A percentile compares a stretch with the other conserved stretches of the same genome.
phyloP scores from a whole-genome alignment of 2,797 vertebrate species.

The Loriculus beryllinus region DNA sequence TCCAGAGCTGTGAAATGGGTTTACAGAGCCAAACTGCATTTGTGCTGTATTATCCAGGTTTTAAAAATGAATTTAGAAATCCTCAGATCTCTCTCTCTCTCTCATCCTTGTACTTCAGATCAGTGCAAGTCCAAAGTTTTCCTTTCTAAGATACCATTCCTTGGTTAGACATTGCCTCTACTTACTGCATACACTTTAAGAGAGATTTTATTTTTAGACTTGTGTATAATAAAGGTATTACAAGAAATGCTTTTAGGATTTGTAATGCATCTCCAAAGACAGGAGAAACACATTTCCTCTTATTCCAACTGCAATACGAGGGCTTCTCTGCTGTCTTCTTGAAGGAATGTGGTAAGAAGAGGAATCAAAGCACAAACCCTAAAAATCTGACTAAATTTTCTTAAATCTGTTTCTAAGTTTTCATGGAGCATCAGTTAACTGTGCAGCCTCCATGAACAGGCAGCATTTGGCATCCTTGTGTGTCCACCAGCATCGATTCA shows the following conservation, averaged over 20 bases:
- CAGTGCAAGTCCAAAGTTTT: background rate
- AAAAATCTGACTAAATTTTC: background rate
- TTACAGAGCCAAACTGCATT: background rate
- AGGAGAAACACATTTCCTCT: background rate
- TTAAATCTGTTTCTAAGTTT: background rate
- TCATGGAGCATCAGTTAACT: background rate
- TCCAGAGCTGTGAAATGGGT: background rate
- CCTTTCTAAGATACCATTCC: background rate
- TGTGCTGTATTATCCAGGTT: background rate
- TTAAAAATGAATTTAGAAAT: background rate
- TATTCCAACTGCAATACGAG: background rate
- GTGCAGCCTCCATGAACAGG: background rate
- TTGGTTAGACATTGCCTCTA: background rate
- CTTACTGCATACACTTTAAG: background rate
- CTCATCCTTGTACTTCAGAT: background rate
- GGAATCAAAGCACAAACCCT: background rate
- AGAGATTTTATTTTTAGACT: background rate
- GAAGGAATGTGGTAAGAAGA: background rate
- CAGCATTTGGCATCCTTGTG: background rate
- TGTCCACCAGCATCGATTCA: background rate
- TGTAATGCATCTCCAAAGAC: background rate
- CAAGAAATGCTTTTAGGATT: background rate
- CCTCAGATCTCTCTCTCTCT: background rate
- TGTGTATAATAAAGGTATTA: background rate
- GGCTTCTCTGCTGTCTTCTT: background rate